Conservation (phyloP, 2,797 vertebrate genomes). For the Eulemur rubriventer region DNA sequence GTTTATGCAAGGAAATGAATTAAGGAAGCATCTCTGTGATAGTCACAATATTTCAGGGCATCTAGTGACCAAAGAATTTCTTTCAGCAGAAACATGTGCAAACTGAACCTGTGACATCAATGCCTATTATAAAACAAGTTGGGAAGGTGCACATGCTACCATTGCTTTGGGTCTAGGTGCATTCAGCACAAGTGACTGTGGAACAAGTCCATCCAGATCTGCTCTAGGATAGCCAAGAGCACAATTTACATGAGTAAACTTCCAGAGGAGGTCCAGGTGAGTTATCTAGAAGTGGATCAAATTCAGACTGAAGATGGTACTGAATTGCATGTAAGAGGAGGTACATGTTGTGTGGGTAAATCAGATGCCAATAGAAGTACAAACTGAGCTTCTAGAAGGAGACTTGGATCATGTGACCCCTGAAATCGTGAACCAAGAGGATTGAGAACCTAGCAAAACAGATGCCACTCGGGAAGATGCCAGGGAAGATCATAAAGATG, state of each 20-base stretch:
- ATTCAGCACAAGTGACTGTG: conserved; percentile 90
- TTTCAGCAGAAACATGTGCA: conserved; percentile 84
- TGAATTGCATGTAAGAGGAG: conserved; percentile 88
- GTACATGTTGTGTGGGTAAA: conserved; percentile 87
- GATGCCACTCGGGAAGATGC: conserved; percentile 1
- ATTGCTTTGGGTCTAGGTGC: conserved; percentile 91
- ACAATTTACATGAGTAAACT: conserved; percentile 83
- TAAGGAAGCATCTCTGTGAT: conserved; percentile 91
- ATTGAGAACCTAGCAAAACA: conserved; percentile 57
- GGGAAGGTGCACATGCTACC: conserved; percentile 90
- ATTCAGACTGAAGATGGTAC: conserved; percentile 88
- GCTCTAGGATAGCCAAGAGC: conserved; percentile 89
- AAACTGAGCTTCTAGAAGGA: conserved; percentile 84
- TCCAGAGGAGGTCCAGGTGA: conserved; percentile 91
- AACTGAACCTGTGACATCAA: conserved; percentile 86
- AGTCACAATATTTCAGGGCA: conserved; percentile 87
- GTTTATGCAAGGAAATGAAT: conserved; percentile 95
- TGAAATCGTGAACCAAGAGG: conserved; percentile 76
- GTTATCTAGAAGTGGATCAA: conserved; percentile 89
- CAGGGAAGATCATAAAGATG: conserved; percentile 65
- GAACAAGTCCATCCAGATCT: conserved; percentile 90
- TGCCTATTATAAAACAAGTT: conserved; percentile 88
- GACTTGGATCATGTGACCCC: conserved; percentile 81
- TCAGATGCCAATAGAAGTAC: conserved; percentile 89
- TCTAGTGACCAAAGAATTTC: conserved; percentile 86